phyloP scores from a whole-genome alignment of 2,113 vertebrate genomes.

The Corvus moneduloides region DNA sequence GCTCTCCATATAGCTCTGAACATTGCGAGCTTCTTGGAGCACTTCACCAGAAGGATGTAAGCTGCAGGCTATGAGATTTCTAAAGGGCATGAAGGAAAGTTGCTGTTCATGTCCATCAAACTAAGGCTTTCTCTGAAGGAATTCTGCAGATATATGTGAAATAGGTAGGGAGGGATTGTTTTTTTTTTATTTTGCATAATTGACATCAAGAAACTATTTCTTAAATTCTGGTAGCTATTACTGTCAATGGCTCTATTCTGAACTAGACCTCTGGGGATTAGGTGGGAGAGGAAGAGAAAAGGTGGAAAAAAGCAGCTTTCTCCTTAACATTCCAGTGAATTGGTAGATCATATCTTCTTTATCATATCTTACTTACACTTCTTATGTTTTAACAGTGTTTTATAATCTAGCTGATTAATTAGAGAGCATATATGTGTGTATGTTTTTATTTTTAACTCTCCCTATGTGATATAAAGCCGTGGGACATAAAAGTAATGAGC shows the following conservation, averaged over 20 bases:
- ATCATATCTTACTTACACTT: background rate
- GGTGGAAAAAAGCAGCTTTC: rapidly evolving
- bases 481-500: background rate
- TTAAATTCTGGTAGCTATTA: background rate
- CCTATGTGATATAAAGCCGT: background rate
- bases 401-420: background rate
- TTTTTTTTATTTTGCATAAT: background rate
- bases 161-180: background rate
- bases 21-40: background rate
- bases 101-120: background rate
- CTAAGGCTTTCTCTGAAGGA: background rate
- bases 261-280: background rate
- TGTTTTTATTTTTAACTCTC: background rate
- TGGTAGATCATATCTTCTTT: background rate
- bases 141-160: background rate
- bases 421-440: background rate
- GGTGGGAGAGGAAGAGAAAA: background rate
- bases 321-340: background rate
- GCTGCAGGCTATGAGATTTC: background rate
- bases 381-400: background rate
- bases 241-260: background rate
- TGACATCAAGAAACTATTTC: background rate
- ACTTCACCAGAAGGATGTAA: background rate
- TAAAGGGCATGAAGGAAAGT: background rate
- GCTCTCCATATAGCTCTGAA: background rate